Evolutionary conservation across 2,113 vertebrate genomes (phyloP).

Genomic region (Xerus inauris): DNA sequence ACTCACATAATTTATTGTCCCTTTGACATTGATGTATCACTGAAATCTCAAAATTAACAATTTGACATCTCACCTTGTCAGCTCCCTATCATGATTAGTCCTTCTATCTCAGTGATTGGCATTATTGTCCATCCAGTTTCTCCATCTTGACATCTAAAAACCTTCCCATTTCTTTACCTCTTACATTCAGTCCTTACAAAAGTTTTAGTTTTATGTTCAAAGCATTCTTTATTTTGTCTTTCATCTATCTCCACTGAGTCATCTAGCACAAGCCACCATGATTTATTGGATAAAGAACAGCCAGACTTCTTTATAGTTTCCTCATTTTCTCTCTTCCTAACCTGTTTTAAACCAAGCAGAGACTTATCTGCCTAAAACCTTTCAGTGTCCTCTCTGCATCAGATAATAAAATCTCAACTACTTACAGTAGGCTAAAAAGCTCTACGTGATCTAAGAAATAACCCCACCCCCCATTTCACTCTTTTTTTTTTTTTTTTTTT

Average conservation of each 20-base stretch:
- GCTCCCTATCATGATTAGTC: not conserved
- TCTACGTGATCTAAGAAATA: not conserved
- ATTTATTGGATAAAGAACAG: not conserved
- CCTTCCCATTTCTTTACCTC: not conserved
- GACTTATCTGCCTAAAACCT: not conserved
- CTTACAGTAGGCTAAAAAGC: not conserved
- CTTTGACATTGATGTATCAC: not conserved
- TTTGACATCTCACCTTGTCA: not conserved
- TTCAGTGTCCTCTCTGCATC: not conserved
- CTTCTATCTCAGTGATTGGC: not conserved
- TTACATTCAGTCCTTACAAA: not conserved
- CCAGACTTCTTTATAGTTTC: not conserved
- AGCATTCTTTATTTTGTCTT: conserved; percentile 19
- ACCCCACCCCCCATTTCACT: not conserved
- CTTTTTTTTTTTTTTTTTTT: too few relatives aligned
- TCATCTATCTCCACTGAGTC: not conserved
- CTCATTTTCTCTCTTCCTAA: not conserved
- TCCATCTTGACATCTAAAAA: not conserved
- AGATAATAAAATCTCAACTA: conserved; percentile 13
- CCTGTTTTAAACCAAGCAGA: not conserved
- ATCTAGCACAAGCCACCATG: not conserved
- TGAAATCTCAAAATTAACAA: not conserved
- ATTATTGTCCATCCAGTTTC: not conserved
- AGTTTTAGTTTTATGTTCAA: not conserved
- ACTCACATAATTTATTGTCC: not conserved